These are phyloP conservation scores for Thecophora atra DNA, from an alignment of 2,888 invertebrate genomes.

Conservation along the genomic window DNA sequence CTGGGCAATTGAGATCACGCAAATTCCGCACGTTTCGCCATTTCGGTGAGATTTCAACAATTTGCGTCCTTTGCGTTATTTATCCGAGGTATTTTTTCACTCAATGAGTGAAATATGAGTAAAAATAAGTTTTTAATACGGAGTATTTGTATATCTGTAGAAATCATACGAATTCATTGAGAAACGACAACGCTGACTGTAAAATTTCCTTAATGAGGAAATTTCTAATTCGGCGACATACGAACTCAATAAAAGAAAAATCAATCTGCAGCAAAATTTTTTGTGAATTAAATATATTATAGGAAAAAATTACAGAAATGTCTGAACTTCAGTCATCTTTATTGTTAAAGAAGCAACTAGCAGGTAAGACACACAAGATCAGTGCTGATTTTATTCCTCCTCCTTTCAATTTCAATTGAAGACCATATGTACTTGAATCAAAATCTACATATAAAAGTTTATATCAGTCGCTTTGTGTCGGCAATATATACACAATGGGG, in stretches of 20 bases:
- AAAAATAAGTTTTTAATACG: too few relatives aligned
- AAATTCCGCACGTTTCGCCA: too few relatives aligned
- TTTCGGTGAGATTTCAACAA: too few relatives aligned
- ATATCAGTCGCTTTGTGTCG: slow-evolving; percentile 18
- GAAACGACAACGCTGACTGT: too few relatives aligned
- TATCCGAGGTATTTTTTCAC: too few relatives aligned
- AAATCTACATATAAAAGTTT: neutral
- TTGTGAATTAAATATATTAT: slow-evolving; percentile 42
- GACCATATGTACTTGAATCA: neutral
- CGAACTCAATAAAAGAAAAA: slow-evolving; percentile 36
- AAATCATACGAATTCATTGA: too few relatives aligned
- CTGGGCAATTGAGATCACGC: too few relatives aligned
- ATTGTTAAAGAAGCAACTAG: slow-evolving; percentile 93
- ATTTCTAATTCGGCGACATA: slow-evolving; percentile 33
- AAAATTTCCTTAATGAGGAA: too few relatives aligned
- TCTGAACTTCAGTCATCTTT: slow-evolving; percentile 96
- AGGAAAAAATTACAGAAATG: slow-evolving; percentile 68
- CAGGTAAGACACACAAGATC: slow-evolving; percentile 74
- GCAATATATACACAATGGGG: slow-evolving; percentile 8
- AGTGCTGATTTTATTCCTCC: neutral
- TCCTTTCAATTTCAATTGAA: neutral
- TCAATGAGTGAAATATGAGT: too few relatives aligned
- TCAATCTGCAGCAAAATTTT: slow-evolving; percentile 37
- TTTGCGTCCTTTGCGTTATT: too few relatives aligned
- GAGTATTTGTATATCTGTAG: too few relatives aligned